Base-by-base conservation (phyloP, 2,888 invertebrate species). In the Ganaspis brasiliensis region DNA sequence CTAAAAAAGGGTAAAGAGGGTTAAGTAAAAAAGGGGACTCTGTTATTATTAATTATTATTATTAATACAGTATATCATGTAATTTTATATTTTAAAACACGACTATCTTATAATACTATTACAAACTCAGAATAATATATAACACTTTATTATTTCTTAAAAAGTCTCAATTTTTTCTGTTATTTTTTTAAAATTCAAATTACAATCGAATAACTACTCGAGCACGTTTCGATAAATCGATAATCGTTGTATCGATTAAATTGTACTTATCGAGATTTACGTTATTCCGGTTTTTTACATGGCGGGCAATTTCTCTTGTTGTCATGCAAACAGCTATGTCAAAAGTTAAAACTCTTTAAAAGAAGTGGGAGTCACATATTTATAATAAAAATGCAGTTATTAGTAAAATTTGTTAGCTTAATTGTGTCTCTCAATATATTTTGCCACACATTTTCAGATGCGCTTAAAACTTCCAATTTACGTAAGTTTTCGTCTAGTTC, bases 371-470 rank as follows among this genome's bases (percentile, higher is more conserved):
- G 21, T 24, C 16, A 40, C 40, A 63, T 67, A 26, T 67, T 67
- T 63, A 21, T 24, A 45, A 24, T 3, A 9, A 45, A 45, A 26
- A 67, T 67, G 67, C 24, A n/a, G 21, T 1, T 4, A 14, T 21
- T n/a, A 67, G 24, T 67, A 24, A 40, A n/a, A 21, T 67, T 67
- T 24, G n/a, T 45, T 67, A 45, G 67, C 14, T 21, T 67, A 67
- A 45, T 67, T 24, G 45, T 67, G 6, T 24, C 45, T n/a, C 21
- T 49, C 24, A 45, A 24, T 37, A 21, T n/a, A 14, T n/a, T 40
- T 14, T 67, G 67, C 10, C n/a, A 24, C 21, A 24, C 14, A 21
- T 67, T 24, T 9, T 14, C 24, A 24, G n/a, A 45, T 24, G 24
- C n/a, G 16, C 14, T 26, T n/a, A 21, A 40, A 26, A 45, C 67